Conservation (phyloP, 2,113 vertebrate genomes). For the Abramis brama region DNA sequence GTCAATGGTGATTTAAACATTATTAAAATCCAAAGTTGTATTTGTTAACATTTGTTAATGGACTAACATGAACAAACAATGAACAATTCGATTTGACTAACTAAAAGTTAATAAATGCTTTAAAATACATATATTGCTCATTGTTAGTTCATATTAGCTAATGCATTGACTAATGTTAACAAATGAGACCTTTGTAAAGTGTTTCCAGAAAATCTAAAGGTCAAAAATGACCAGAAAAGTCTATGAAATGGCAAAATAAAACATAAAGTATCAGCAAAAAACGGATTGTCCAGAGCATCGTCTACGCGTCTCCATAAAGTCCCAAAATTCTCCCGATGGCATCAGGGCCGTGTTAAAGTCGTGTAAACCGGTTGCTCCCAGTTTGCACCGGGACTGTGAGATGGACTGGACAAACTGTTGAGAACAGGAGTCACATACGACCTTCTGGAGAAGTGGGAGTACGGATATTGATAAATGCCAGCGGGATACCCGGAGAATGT, state of each 20-base stretch:
- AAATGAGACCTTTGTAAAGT: not conserved
- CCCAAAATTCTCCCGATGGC: not conserved
- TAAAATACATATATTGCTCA: too few relatives aligned
- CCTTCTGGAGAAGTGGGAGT: constrained; percentile 92
- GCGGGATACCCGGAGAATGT: constrained; percentile 91
- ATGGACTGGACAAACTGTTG: constrained; percentile 87
- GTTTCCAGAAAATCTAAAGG: not conserved
- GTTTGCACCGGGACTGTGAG: constrained; percentile 88
- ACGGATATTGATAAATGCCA: constrained; percentile 93
- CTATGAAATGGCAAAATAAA: not conserved
- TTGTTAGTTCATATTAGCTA: not conserved
- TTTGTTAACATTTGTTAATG: not conserved
- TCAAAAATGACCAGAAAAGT: not conserved
- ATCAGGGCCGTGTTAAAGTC: constrained; percentile 84
- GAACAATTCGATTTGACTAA: too few relatives aligned
- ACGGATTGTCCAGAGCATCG: too few relatives aligned
- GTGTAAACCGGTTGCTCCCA: constrained; percentile 99
- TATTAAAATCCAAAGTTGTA: not conserved
- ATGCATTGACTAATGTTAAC: not conserved
- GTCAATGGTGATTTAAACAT: too few relatives aligned
- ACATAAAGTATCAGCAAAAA: not conserved
- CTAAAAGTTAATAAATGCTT: too few relatives aligned
- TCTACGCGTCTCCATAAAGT: not conserved
- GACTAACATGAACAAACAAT: not conserved
- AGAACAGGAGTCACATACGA: constrained; percentile 89